Evolutionary conservation across 2,797 vertebrate genomes (phyloP).

Genomic region (Channallabes apus): DNA sequence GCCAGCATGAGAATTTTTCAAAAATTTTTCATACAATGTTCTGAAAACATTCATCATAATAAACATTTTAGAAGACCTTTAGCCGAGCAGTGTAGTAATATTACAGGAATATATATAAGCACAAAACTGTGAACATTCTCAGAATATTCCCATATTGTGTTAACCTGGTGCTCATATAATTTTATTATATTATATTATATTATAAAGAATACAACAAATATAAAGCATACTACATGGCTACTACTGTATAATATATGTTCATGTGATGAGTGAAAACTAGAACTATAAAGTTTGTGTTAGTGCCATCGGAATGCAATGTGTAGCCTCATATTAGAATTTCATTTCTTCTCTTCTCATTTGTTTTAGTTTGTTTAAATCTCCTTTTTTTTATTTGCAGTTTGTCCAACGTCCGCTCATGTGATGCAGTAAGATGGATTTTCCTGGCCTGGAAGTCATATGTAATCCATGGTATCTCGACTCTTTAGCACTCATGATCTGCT

Average conservation of each 20-base stretch:
- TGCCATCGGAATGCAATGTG: neutral
- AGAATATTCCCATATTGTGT: neutral
- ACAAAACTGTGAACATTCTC: neutral
- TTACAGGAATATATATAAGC: no score
- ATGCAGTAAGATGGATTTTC: neutral
- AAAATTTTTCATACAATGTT: neutral
- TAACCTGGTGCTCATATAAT: neutral
- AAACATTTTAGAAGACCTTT: neutral
- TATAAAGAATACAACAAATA: neutral
- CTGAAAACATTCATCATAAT: neutral
- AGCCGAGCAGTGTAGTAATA: neutral
- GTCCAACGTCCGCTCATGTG: neutral
- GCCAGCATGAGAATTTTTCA: neutral
- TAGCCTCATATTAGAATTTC: neutral
- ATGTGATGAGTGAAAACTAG: neutral
- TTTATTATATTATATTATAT: neutral
- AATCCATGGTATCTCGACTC: neutral
- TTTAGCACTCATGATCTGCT: conserved; percentile 25
- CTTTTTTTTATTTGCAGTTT: neutral
- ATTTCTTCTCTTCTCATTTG: neutral
- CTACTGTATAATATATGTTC: neutral
- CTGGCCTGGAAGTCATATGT: neutral
- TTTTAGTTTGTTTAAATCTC: neutral
- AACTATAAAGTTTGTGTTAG: neutral
- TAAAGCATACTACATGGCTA: neutral